Conservation (phyloP, 30 jellyfish, hydroid and myxozoan genomes). For the Chrysaora quinquecirrha region DNA sequence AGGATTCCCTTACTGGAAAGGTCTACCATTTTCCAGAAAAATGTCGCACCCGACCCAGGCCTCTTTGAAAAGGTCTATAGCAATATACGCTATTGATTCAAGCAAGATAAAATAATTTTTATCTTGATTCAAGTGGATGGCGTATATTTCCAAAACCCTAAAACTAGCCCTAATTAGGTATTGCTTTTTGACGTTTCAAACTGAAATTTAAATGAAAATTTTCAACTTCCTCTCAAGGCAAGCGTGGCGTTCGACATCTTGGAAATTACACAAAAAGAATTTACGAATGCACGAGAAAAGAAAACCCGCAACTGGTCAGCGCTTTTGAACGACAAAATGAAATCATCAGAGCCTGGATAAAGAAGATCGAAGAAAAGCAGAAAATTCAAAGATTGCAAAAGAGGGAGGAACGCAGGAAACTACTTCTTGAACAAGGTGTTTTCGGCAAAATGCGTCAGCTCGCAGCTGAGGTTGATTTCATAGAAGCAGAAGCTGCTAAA, state of each 20-base stretch:
- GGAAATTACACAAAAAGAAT: conserved; percentile 54
- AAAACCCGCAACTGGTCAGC: conserved; percentile 71
- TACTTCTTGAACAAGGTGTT: conserved; percentile 68
- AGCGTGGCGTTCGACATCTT: conserved; percentile 78
- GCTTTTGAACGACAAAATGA: conserved; percentile 76
- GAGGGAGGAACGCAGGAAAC: conserved; percentile 63
- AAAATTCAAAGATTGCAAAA: conserved; percentile 38
- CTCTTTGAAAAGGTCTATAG: no score
- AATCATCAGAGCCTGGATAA: conserved; percentile 67
- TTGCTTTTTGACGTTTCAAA: no score
- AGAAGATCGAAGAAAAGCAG: conserved; percentile 60
- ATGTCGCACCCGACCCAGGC: no score
- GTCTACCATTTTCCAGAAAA: no score
- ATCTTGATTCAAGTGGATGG: no score
- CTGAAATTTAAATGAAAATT: no score
- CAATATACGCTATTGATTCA: no score
- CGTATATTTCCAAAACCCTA: no score
- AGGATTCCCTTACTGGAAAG: no score
- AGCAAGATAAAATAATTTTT: no score
- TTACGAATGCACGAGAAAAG: conserved; percentile 71
- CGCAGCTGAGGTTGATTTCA: conserved; percentile 51
- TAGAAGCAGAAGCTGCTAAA: conserved; percentile 34
- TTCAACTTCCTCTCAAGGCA: conserved; percentile 33
- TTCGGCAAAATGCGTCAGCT: conserved; percentile 67
- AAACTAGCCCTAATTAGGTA: no score